Evolutionary conservation across 2,113 vertebrate species (phyloP).

Genomic region (Alexandromys fortis): DNA sequence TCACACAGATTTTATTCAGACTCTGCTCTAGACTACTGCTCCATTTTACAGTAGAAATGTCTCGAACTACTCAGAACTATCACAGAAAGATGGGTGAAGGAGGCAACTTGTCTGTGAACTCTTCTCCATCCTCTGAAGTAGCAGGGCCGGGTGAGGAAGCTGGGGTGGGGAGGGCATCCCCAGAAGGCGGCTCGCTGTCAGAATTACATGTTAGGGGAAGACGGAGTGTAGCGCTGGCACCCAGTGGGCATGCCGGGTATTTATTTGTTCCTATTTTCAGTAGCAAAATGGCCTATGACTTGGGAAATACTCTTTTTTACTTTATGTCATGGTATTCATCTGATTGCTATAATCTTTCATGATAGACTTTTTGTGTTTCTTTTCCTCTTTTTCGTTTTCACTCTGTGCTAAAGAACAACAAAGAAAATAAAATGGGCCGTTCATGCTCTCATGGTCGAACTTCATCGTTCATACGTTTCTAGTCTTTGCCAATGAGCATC

Average conservation of each 20-base stretch:
- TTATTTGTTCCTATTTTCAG: not conserved
- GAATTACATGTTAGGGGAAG: too few relatives aligned
- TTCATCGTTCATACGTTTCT: not conserved
- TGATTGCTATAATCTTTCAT: not conserved
- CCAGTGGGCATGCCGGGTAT: not conserved
- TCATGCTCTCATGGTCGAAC: not conserved
- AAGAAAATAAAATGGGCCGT: slow-evolving; percentile 23
- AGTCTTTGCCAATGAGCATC: not conserved
- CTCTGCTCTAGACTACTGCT: not conserved
- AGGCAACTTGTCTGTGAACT: not conserved
- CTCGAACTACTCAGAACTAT: not conserved
- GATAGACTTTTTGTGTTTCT: slow-evolving; percentile 24
- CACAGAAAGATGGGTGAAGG: not conserved
- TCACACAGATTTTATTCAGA: not conserved
- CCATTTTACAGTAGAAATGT: not conserved
- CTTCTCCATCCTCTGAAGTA: not conserved
- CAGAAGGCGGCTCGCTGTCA: not conserved
- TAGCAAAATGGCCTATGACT: not conserved
- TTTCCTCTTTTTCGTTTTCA: slow-evolving; percentile 37
- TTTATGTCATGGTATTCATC: slow-evolving; percentile 26
- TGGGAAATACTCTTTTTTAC: not conserved
- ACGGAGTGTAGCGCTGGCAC: rapidly evolving
- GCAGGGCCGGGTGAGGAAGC: too few relatives aligned
- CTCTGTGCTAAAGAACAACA: slow-evolving; percentile 15
- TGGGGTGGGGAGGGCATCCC: not conserved